A percentile compares a stretch with the other conserved stretches of the same genome.
Conservation (phyloP, 1,140 invertebrate genomes). For the Cydia fagiglandana region DNA sequence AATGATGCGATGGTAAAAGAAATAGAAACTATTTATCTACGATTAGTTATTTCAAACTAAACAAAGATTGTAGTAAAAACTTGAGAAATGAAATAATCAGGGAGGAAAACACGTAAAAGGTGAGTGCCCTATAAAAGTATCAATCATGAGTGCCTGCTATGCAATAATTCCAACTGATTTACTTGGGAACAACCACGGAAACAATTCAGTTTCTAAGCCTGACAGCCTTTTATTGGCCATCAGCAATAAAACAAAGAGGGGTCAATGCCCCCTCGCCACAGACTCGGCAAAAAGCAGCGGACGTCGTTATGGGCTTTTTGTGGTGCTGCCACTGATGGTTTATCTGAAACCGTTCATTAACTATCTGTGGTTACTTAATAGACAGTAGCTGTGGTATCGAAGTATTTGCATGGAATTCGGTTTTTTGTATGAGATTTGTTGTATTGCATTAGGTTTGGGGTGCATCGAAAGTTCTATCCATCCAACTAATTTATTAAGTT, state of each 20-base stretch:
- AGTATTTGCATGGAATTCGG: conserved; percentile 3
- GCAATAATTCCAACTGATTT: not conserved
- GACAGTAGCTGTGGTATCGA: not conserved
- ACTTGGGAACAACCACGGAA: not conserved
- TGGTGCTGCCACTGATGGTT: conserved; percentile 16
- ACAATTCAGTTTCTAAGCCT: conserved; percentile 6
- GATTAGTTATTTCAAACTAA: no score
- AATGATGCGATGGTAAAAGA: no score
- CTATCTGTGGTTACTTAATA: conserved; percentile 11
- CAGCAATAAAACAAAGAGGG: conserved; percentile 12
- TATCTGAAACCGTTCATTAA: conserved; percentile 18
- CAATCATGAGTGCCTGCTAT: not conserved
- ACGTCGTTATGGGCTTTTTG: conserved; percentile 29
- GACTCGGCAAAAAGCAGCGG: conserved; percentile 21
- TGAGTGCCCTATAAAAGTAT: not conserved
- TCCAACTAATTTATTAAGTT: no score
- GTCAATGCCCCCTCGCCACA: conserved; percentile 8
- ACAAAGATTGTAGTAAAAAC: no score
- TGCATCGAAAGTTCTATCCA: no score
- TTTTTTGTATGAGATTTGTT: not conserved
- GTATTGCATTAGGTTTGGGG: no score
- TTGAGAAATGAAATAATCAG: no score
- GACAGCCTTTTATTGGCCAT: conserved; percentile 17
- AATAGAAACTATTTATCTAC: no score
- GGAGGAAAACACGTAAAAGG: not conserved